phyloP scores from a whole-genome alignment of 2,113 vertebrate species.

The Cairina moschata region DNA sequence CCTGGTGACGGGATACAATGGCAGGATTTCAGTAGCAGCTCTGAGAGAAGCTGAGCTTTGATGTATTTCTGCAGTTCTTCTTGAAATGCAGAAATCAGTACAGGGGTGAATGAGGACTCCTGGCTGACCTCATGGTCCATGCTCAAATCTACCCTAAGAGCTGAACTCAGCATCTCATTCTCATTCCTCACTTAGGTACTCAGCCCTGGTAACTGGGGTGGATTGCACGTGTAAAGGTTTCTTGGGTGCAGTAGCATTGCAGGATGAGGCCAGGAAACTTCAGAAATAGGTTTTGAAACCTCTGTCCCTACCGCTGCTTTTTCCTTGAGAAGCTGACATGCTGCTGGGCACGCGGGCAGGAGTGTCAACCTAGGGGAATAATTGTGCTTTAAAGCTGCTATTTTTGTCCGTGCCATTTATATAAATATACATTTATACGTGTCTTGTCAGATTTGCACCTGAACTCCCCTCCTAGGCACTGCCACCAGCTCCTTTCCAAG shows the following conservation, averaged over 20 bases:
- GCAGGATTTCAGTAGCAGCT: background rate
- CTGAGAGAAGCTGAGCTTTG: background rate
- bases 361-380: slow-evolving; percentile 5
- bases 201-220: background rate
- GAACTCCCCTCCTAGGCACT: slow-evolving; percentile 2
- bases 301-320: background rate
- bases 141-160: background rate
- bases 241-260: background rate
- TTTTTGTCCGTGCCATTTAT: slow-evolving; percentile 47
- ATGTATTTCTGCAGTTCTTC: background rate
- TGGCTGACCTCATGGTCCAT: background rate
- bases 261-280: background rate
- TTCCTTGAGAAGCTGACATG: background rate
- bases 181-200: background rate
- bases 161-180: background rate
- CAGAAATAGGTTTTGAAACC: background rate
- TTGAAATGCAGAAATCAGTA: background rate
- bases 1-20: background rate
- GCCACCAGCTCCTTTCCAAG: slow-evolving; percentile 19
- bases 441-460: slow-evolving; percentile 59
- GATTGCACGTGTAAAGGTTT: background rate
- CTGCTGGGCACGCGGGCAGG: background rate
- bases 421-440: background rate
- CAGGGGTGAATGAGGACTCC: background rate
- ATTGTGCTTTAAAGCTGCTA: slow-evolving; percentile 26